Evolutionary conservation across 2,888 invertebrate genomes (phyloP).

Genomic region (Ennomos quercinarius): DNA sequence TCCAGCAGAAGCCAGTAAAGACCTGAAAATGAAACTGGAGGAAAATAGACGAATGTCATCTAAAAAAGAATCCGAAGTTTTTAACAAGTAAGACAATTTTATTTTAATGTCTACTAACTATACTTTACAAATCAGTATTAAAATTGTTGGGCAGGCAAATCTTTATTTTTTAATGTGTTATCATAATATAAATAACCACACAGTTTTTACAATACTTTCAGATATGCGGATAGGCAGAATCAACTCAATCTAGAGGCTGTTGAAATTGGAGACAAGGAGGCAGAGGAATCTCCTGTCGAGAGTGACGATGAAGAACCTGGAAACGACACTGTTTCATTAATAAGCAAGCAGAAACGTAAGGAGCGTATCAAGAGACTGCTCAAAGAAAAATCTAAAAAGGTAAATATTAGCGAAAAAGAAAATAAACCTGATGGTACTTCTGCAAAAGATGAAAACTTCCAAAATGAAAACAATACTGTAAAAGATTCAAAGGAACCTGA

Average conservation of each 20-base stretch:
- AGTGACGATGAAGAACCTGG: conserved; percentile 70
- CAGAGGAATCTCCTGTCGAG: conserved; percentile 74
- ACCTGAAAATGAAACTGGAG: conserved; percentile 83
- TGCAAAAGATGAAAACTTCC: conserved; percentile 24
- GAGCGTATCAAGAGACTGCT: conserved; percentile 65
- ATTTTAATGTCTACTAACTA: not conserved
- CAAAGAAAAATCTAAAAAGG: conserved; percentile 63
- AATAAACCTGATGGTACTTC: conserved; percentile 22
- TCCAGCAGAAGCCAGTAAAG: conserved; percentile 84
- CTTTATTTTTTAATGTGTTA: no score
- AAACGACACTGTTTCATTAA: conserved; percentile 54
- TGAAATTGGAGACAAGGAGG: conserved; percentile 78
- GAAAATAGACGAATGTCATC: conserved; percentile 81
- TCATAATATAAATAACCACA: no score
- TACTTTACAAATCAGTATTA: no score
- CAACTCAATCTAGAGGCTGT: conserved; percentile 70
- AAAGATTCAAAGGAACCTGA: conserved; percentile 13
- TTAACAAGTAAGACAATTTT: conserved; percentile 78
- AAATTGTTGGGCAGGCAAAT: no score
- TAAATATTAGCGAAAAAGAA: conserved; percentile 38
- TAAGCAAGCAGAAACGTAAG: conserved; percentile 68
- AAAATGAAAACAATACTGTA: conserved; percentile 26
- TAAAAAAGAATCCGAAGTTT: conserved; percentile 80
- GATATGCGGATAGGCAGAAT: conserved; percentile 75
- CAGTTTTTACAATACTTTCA: conserved; percentile 45